Base-by-base conservation (phyloP, 2,113 vertebrate genomes). In the Pseudopodoces humilis region DNA sequence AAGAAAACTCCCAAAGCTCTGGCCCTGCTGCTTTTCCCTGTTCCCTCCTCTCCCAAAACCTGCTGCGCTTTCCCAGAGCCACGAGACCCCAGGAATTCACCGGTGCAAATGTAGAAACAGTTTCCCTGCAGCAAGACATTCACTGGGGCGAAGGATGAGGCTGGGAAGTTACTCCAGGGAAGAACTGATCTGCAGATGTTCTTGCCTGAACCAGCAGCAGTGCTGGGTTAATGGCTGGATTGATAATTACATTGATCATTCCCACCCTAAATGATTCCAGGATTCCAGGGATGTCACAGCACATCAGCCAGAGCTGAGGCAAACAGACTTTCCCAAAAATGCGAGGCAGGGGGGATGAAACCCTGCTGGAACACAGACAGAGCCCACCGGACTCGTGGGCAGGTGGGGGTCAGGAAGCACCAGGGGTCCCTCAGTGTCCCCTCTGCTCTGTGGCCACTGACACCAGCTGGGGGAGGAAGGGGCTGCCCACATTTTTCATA, bases 381-480 rank as follows among this genome's bases (percentile, higher is more conserved):
- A 50, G 3, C 7, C 24, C 52, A 3, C 0, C 0, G 10, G 39
- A 43, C 20, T 6, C 0, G 0, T 33, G 50, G 55, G 65, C 33
- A 22, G 60, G 30, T 33, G n/a, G 41, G 41, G 30, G 12, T 33
- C 24, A 21, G 44, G 47, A 12, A 39, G 19, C 23, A 4, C 27
- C 41, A 19, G 31, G 7, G 72, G 23, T 9, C 28, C 47, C 25
- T 33, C 13, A 2, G 18, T 47, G 2, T 37, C n/a, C 11, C 16
- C 17, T 23, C 41, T 62, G 18, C 39, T 59, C 30, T 10, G 33
- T 7, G 44, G 30, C 44, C 37, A 6, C 6, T 16, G 22, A 1
- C 12, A 20, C 6, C 4, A 9, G 30, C 7, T 2, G 22, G 15
- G 2, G 15, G 20, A 33, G n/a, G 17, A 41, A 24, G 1, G 30